Percentiles rank a stretch among this genome's conserved stretches.
Conservation (phyloP, 2,888 invertebrate species). For the Melangyna quadrimaculata region DNA sequence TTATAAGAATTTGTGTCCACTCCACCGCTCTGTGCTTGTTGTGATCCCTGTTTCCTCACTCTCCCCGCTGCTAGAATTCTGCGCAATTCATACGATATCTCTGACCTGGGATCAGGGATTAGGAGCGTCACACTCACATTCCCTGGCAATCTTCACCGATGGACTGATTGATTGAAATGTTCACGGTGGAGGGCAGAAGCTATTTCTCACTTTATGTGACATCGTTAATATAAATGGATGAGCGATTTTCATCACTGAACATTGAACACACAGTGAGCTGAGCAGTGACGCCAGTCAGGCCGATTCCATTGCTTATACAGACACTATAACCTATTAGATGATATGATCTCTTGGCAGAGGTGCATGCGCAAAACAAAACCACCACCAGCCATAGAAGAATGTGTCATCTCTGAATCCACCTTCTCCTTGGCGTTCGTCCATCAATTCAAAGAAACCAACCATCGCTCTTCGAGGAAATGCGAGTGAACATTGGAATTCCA, state of each 20-base stretch:
- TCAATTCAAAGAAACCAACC: constrained; percentile 21
- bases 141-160: constrained; percentile 53
- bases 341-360: constrained; percentile 7
- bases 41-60: background rate
- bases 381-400: constrained; percentile 13
- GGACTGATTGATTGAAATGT: constrained; percentile 69
- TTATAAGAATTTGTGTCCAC: constrained; percentile 31
- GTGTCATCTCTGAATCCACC: constrained; percentile 42
- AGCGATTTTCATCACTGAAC: constrained; percentile 40
- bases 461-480: constrained; percentile 25
- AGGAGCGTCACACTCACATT: constrained; percentile 45
- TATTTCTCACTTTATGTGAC: constrained; percentile 70
- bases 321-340: constrained; percentile 10
- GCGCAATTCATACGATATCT: constrained; percentile 26
- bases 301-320: constrained; percentile 8
- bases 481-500: constrained; percentile 35
- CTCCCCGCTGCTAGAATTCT: background rate
- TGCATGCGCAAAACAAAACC: constrained; percentile 17
- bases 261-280: too few relatives aligned
- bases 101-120: constrained; percentile 35
- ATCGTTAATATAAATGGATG: constrained; percentile 64
- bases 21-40: background rate
- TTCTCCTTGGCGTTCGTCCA: constrained; percentile 45
- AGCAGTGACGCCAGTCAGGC: constrained; percentile 53
- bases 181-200: constrained; percentile 65